Percentiles rank a stretch among this genome's conserved stretches.
phyloP scores from a whole-genome alignment of 2,888 invertebrate genomes.

The Schizotus pectinicornis region DNA sequence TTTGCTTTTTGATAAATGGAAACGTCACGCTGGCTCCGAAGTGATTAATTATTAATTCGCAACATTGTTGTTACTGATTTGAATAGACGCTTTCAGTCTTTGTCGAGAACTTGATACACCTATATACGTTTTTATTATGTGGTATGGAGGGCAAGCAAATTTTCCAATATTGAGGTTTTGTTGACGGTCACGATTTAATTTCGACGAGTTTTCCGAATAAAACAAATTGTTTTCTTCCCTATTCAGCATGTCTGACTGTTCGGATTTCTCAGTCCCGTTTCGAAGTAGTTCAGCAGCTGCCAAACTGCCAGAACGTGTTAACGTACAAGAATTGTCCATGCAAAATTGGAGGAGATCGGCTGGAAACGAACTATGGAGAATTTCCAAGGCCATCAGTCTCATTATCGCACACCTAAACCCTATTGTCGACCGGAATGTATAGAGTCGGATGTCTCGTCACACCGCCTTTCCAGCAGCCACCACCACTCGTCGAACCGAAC shows the following conservation, averaged over 20 bases:
- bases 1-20: slow-evolving; percentile 20
- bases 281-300: slow-evolving; percentile 3
- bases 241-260: too few relatives aligned
- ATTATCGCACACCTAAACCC: slow-evolving; percentile 16
- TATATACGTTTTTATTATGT: too few relatives aligned
- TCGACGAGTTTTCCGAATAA: too few relatives aligned
- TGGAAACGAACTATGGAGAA: slow-evolving; percentile 14
- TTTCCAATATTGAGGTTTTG: too few relatives aligned
- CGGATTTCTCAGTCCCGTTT: neutral
- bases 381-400: slow-evolving; percentile 23
- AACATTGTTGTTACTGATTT: neutral
- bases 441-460: neutral
- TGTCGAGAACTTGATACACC: too few relatives aligned
- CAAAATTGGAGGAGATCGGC: slow-evolving; percentile 20
- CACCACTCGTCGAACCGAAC: neutral
- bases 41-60: slow-evolving; percentile 15
- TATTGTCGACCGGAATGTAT: slow-evolving; percentile 11
- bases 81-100: too few relatives aligned
- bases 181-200: too few relatives aligned
- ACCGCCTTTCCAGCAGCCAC: neutral
- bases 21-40: slow-evolving; percentile 15
- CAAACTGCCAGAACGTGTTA: slow-evolving; percentile 6
- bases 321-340: slow-evolving; percentile 15
- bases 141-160: too few relatives aligned
- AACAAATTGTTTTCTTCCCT: too few relatives aligned